phyloP scores from a whole-genome alignment of 30 jellyfish, hydroid and myxozoan genomes.

The Pseudorhiza aurosa region DNA sequence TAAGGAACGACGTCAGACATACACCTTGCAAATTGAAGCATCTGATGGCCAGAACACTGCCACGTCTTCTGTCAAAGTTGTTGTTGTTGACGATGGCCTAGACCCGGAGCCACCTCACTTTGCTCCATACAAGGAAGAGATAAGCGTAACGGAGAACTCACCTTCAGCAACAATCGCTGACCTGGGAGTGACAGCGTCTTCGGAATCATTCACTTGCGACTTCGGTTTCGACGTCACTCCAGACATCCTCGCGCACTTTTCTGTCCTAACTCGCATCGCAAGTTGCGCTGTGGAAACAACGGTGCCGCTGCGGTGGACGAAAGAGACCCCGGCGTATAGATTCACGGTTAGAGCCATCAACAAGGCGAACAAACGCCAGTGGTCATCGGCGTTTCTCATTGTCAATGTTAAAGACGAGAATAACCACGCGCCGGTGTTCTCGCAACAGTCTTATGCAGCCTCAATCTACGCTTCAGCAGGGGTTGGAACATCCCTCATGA shows the following conservation, averaged over 20 bases:
- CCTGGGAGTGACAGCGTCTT: constrained; percentile 61
- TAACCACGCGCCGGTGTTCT: constrained; percentile 82
- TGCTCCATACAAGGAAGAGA: constrained; percentile 53
- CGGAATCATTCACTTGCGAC: constrained; percentile 73
- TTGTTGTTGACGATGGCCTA: constrained; percentile 64
- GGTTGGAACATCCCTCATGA: constrained; percentile 71
- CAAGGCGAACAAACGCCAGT: constrained; percentile 64
- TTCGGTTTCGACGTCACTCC: constrained; percentile 84
- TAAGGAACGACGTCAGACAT: constrained; percentile 59
- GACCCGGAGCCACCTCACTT: constrained; percentile 83
- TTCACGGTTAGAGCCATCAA: constrained; percentile 78
- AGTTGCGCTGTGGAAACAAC: constrained; percentile 75
- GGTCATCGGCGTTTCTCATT: constrained; percentile 60
- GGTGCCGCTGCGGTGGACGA: constrained; percentile 66
- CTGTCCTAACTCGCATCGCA: constrained; percentile 67
- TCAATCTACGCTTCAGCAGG: constrained; percentile 40
- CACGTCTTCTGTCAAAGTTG: constrained; percentile 69
- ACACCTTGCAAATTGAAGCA: constrained; percentile 73
- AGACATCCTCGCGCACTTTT: constrained; percentile 50
- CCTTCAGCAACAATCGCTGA: constrained; percentile 45
- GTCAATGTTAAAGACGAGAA: constrained; percentile 73
- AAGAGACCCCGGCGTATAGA: constrained; percentile 64
- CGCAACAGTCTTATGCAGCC: constrained; percentile 79
- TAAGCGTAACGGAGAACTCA: constrained; percentile 70
- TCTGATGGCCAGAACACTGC: constrained; percentile 77